Conservation (phyloP, 2,888 invertebrate species). For the Conchocele bisecta region DNA sequence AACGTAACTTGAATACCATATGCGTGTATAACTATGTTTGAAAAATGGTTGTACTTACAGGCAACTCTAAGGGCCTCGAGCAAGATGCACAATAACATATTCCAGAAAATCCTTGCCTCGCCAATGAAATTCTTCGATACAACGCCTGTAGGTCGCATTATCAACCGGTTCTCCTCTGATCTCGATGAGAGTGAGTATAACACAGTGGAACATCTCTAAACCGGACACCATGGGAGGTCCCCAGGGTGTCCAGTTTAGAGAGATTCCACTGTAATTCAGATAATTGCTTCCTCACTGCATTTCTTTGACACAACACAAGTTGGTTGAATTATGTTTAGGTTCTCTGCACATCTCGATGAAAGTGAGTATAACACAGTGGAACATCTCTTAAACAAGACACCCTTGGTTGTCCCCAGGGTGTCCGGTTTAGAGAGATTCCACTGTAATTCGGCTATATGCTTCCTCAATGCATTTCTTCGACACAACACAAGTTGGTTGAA, state of each 20-base stretch:
- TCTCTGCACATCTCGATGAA: conserved; percentile 81
- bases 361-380: conserved; percentile 67
- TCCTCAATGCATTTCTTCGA: conserved; percentile 80
- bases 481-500: conserved; percentile 78
- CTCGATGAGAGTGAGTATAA: conserved; percentile 80
- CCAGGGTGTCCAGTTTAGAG: no score
- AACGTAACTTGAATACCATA: no score
- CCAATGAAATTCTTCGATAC: conserved; percentile 80
- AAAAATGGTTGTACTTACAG: conserved; percentile 46
- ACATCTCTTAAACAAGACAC: no score
- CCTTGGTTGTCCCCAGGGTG: no score
- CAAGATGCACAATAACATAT: conserved; percentile 80
- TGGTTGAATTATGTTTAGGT: conserved; percentile 80
- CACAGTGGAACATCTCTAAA: background rate
- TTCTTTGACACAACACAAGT: conserved; percentile 81
- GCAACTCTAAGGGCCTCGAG: conserved; percentile 83
- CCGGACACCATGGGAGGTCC: no score
- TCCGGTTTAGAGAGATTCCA: no score
- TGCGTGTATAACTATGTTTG: no score
- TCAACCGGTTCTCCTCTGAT: conserved; percentile 81
- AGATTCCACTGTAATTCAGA: no score
- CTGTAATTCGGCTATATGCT: conserved; percentile 66
- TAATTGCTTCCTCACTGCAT: conserved; percentile 73
- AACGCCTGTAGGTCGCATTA: conserved; percentile 78
- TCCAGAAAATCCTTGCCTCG: conserved; percentile 67